Conservation (phyloP, 2,113 vertebrate species). For the Cercocebus atys region DNA sequence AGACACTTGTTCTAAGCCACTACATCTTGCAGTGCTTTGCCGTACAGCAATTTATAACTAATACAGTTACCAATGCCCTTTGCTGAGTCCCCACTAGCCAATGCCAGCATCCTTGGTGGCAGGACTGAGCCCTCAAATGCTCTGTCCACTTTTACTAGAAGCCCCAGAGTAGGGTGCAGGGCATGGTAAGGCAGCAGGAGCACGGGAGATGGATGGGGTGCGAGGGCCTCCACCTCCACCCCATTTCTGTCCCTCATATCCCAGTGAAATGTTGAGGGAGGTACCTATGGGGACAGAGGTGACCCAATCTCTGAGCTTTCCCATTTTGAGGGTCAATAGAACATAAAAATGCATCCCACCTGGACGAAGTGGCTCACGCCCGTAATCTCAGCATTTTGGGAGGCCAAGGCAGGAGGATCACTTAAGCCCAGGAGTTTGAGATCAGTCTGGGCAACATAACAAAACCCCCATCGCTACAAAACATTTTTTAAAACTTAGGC, state of each 20-base stretch:
- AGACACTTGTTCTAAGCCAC: not conserved
- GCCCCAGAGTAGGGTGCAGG: not conserved
- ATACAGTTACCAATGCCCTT: accelerated
- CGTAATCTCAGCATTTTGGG: no score
- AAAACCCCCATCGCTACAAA: no score
- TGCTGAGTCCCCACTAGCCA: not conserved
- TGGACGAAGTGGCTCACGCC: no score
- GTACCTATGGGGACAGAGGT: not conserved
- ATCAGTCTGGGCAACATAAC: no score
- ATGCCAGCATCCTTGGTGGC: not conserved
- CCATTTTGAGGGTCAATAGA: not conserved
- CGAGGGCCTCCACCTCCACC: not conserved
- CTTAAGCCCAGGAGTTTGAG: no score
- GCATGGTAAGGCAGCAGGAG: not conserved
- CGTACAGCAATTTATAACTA: not conserved
- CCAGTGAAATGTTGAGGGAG: not conserved
- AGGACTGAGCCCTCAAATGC: not conserved
- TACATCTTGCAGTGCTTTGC: not conserved
- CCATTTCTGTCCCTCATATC: not conserved
- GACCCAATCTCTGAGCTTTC: not conserved
- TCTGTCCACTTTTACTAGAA: not conserved
- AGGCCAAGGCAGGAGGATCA: no score
- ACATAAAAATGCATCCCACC: not conserved
- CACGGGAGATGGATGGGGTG: not conserved
- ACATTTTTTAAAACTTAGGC: no score